Evolutionary conservation across 2,113 vertebrate genomes (phyloP).

Genomic region (Leiothrix lutea): DNA sequence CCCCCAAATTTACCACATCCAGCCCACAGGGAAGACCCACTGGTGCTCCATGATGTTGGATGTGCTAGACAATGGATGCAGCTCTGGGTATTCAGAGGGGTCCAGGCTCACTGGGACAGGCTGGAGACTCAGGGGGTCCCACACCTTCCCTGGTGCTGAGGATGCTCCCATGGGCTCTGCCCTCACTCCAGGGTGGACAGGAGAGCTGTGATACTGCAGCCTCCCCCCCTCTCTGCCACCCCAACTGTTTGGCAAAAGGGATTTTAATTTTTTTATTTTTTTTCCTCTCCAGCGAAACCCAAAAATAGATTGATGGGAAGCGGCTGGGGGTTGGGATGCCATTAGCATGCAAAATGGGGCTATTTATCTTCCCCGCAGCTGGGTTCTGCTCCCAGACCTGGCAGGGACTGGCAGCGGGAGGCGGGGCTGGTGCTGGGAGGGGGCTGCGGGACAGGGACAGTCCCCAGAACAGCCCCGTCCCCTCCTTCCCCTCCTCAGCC

Average conservation of each 20-base stretch:
- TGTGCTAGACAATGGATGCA: background rate
- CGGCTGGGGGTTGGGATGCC: conserved; percentile 3
- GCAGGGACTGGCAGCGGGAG: background rate
- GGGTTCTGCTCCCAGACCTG: background rate
- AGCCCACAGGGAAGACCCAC: background rate
- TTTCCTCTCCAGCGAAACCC: background rate
- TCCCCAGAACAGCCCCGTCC: background rate
- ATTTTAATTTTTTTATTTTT: background rate
- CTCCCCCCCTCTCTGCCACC: background rate
- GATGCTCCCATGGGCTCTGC: background rate
- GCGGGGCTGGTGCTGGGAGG: background rate
- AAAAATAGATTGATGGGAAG: conserved; percentile 52
- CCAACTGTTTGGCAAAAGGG: background rate
- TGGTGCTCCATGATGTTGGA: fast-evolving
- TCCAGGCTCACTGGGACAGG: background rate
- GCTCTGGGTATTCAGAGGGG: background rate
- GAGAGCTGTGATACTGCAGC: background rate
- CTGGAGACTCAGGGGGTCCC: fast-evolving
- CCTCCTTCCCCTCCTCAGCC: background rate
- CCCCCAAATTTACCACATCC: background rate
- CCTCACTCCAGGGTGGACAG: background rate
- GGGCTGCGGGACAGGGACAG: background rate
- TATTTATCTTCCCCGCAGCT: conserved; percentile 19
- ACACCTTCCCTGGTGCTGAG: background rate
- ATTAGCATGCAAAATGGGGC: conserved; percentile 14